These are phyloP conservation scores for Poliocrania exsul DNA, from an alignment of 2,797 vertebrate genomes.

Conservation along the genomic window DNA sequence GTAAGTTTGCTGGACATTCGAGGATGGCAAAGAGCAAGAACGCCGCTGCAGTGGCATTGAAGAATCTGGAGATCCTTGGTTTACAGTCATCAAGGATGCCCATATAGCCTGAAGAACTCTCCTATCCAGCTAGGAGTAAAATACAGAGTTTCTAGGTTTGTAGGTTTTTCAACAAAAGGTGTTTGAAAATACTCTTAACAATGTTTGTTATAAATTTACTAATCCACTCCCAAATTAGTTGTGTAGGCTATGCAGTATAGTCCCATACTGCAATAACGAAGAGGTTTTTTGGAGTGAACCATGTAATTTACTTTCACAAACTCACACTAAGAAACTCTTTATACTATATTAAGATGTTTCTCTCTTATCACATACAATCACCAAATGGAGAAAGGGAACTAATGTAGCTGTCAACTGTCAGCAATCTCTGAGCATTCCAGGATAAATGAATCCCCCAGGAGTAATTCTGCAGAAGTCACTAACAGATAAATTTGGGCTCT, in stretches of 20 bases:
- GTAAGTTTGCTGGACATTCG: neutral
- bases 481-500: conserved; percentile 46
- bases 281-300: neutral
- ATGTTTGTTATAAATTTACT: neutral
- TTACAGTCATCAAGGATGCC: neutral
- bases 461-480: conserved; percentile 62
- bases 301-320: neutral
- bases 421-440: conserved; percentile 24
- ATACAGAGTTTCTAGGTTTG: neutral
- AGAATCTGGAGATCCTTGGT: neutral
- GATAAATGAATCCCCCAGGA: conserved; percentile 51
- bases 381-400: neutral
- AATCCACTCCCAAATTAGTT: neutral
- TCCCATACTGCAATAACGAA: neutral
- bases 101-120: neutral
- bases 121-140: neutral
- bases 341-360: neutral
- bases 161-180: neutral
- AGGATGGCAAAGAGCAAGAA: neutral
- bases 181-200: neutral
- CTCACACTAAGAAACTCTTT: neutral
- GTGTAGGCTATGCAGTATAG: neutral
- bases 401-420: conserved; percentile 45
- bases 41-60: neutral
- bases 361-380: neutral